Evolutionary conservation across 2,888 invertebrate species (phyloP), one percentile per base, ranked within the genome.

Genomic region (Tuberolachnus salignus): DNA sequence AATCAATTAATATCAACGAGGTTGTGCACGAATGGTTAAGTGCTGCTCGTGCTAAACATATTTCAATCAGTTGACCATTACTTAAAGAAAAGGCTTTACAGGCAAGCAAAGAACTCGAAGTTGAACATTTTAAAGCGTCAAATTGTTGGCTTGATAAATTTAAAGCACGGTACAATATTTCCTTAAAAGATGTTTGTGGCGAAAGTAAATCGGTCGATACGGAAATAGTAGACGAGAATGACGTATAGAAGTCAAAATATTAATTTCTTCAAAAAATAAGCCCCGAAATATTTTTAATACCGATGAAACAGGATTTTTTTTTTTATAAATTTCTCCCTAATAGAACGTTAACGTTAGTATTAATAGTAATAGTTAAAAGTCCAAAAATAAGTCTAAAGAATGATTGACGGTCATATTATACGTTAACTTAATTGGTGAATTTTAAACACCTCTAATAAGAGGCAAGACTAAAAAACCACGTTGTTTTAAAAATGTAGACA

Each of bases 281-380:
- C 57, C 55, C 0, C 19, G 34, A 49, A 57, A 80, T 61, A 80
- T 80, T 69, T 80, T 51, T 14, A 80, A 80, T 49, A 44, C 23
- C 9, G 51, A 80, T 64, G 26, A 67, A 69, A 69, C 69, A 46
- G 69, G 69, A 42, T 59, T 67, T 11, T 78, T 57, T 1, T 21
- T 80, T 67, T 13, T 69, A 34, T n/a, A n/a, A 49, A 44, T 34
- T 46, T 55, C 34, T 69, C 19, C 80, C 61, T 21, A 46, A 14
- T 57, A 80, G 61, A 78, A 53, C 19, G 9, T 53, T 53, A 53
- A 53, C n/a, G n/a, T n/a, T n/a, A n/a, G 53, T 53, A n/a, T n/a
- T 53, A 53, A 53, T n/a, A 55, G 69, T 44, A 9, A 57, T 21
- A 34, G 46, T 46, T 44, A 59, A 46, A 63, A 6, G 26, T 63